phyloP scores from a whole-genome alignment of 2,888 invertebrate genomes.

The Acronicta aceris region DNA sequence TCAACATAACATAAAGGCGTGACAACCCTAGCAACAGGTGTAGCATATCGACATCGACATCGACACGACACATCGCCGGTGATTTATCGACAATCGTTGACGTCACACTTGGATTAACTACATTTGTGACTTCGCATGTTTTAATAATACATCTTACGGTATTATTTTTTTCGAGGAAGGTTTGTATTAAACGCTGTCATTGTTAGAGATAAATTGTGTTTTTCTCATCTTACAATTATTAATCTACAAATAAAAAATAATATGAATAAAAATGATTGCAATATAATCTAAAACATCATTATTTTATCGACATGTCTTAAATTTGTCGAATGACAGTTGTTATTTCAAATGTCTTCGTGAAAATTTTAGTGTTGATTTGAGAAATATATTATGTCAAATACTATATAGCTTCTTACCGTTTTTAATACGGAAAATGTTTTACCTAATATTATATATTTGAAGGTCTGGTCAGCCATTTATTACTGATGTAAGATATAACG shows the following conservation, averaged over 20 bases:
- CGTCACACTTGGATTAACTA: constrained; percentile 52
- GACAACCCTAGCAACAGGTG: constrained; percentile 56
- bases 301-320: constrained; percentile 16
- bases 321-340: constrained; percentile 8
- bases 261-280: constrained; percentile 9
- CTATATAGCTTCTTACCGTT: constrained; percentile 8
- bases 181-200: constrained; percentile 48
- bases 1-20: constrained; percentile 26
- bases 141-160: constrained; percentile 50
- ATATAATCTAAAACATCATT: constrained; percentile 11
- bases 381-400: constrained; percentile 24
- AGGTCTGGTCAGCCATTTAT: constrained; percentile 36
- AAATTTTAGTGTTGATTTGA: constrained; percentile 3
- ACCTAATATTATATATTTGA: constrained; percentile 32
- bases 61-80: constrained; percentile 46
- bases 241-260: constrained; percentile 21
- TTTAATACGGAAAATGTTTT: constrained; percentile 26
- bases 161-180: constrained; percentile 42
- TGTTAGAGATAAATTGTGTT: constrained; percentile 31
- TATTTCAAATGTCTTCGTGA: constrained; percentile 22
- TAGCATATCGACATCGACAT: constrained; percentile 57
- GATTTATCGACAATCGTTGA: constrained; percentile 55
- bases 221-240: constrained; percentile 26
- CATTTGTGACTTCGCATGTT: constrained; percentile 53
- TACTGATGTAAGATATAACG: constrained; percentile 17